Conservation (phyloP, 2,113 vertebrate genomes). For the Plecotus auritus region DNA sequence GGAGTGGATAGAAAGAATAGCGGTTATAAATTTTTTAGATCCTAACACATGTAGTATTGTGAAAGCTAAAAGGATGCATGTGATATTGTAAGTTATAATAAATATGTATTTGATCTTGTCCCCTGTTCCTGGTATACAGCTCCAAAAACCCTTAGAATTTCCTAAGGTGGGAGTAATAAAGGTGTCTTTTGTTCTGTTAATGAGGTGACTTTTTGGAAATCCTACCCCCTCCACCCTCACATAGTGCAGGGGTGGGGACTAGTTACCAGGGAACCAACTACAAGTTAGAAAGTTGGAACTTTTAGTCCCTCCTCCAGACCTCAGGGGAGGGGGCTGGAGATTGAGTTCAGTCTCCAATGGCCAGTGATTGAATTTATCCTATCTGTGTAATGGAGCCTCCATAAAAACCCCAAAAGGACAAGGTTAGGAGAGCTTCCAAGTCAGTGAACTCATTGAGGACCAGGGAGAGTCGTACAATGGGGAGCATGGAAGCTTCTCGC, state of each 20-base stretch:
- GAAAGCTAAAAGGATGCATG: not conserved
- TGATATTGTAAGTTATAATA: not conserved
- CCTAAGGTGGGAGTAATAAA: not conserved
- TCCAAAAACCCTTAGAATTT: not conserved
- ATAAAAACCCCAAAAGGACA: not conserved
- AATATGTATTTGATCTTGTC: not conserved
- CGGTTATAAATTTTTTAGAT: not conserved
- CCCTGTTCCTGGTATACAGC: not conserved
- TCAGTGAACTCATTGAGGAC: not conserved
- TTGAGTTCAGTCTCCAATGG: not conserved
- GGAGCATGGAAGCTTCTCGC: not conserved
- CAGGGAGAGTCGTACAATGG: not conserved
- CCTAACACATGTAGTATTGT: not conserved
- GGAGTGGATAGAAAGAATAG: not conserved
- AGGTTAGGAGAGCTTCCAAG: no score
- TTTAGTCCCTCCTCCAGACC: not conserved
- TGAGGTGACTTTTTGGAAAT: not conserved
- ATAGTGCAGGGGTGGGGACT: not conserved
- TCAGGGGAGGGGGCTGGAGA: not conserved
- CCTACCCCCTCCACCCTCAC: no score
- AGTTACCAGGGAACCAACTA: not conserved
- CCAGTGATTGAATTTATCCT: not conserved
- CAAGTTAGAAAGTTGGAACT: not conserved
- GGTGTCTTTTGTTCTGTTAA: not conserved
- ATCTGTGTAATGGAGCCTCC: not conserved